A percentile compares a stretch with the other conserved stretches of the same genome.
Conservation (phyloP, 2,797 vertebrate genomes). For the Nannoperca australis region DNA sequence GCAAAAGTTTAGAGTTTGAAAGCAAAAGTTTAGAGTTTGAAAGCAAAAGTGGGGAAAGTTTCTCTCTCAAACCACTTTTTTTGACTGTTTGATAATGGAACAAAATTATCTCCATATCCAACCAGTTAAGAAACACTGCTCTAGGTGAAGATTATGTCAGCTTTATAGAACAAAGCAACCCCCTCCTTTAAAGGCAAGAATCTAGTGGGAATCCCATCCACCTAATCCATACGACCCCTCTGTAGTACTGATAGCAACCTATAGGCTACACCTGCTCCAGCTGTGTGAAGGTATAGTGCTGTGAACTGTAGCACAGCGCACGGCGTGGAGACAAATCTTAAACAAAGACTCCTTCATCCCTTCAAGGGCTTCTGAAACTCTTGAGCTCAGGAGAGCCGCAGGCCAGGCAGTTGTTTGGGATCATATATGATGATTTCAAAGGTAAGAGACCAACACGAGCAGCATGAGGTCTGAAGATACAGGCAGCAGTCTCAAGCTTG, state of each 20-base stretch:
- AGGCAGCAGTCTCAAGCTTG: conserved; percentile 9
- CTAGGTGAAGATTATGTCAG: conserved; percentile 34
- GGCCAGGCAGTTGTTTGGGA: conserved; percentile 86
- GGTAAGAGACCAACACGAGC: conserved; percentile 85
- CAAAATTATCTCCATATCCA: no score
- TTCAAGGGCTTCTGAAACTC: conserved; percentile 89
- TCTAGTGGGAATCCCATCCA: conserved; percentile 38
- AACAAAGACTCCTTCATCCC: conserved; percentile 78
- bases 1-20: no score
- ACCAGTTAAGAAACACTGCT: conserved; percentile 55
- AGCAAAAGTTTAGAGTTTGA: no score
- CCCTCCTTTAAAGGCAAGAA: conserved; percentile 29
- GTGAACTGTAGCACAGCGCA: conserved; percentile 23
- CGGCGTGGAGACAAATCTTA: conserved; percentile 53
- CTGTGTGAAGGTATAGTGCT: conserved; percentile 43
- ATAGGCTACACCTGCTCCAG: conserved; percentile 37
- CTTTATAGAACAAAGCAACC: conserved; percentile 50
- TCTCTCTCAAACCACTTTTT: no score
- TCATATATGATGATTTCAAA: conserved; percentile 89
- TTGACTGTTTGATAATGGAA: no score
- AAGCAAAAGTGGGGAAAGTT: no score
- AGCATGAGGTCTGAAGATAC: conserved; percentile 27
- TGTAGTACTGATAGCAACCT: conserved; percentile 43
- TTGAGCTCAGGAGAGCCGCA: conserved; percentile 90
- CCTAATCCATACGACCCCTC: conserved; percentile 29